Base-by-base conservation (phyloP, 2,888 invertebrate genomes). In the Lasioglossum calceatum region DNA sequence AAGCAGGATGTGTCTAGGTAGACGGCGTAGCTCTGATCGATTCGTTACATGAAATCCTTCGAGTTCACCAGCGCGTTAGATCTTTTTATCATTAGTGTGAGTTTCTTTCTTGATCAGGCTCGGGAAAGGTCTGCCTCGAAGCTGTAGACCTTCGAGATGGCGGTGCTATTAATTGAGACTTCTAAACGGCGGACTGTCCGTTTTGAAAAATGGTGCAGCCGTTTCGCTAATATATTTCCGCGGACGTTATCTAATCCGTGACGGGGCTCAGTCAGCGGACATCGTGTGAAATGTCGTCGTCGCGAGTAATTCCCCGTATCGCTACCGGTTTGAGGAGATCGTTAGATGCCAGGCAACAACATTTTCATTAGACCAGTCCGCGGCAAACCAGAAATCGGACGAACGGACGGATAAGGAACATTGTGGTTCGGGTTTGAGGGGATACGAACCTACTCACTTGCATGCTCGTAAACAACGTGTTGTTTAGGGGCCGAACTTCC, bases 301-400 rank as follows among this genome's bases (percentile, higher is more conserved):
- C 54, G 32, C 54, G 67, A 67, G 75, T 73, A 72, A 81, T 86
- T 81, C 47, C 50, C 27, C 27, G 44, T 84, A 84, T 81, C 64
- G 81, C 84, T 84, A 86, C 85, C 85, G 85, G 86, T 86, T 85
- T 67, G 58, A 27, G 84, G 8, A n/a, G 85, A 81, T 85, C 76
- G 78, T 85, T 73, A 77, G 67, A 73, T 77, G 58, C 73, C 44
- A 5, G 44, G 32, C 47, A 67, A 85, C 81, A 39, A 85, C 85
- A 39, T 85, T 86, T 81, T 77, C 85, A 84, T 81, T 81, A 76
- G 58, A 75, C 39, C 16, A 61, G 42, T 42, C n/a, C 19, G 36
- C 16, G 54, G 58, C n/a, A 58, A 77, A 77, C 39, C 42, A 67
- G 76, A 79, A 77, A 77, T 79, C 61, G 76, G 10, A 8, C 54